Percentiles rank a stretch among this genome's conserved stretches.
These are phyloP conservation scores for Pagetopsis macropterus DNA, from an alignment of 2,797 vertebrate genomes.

Conservation along the genomic window DNA sequence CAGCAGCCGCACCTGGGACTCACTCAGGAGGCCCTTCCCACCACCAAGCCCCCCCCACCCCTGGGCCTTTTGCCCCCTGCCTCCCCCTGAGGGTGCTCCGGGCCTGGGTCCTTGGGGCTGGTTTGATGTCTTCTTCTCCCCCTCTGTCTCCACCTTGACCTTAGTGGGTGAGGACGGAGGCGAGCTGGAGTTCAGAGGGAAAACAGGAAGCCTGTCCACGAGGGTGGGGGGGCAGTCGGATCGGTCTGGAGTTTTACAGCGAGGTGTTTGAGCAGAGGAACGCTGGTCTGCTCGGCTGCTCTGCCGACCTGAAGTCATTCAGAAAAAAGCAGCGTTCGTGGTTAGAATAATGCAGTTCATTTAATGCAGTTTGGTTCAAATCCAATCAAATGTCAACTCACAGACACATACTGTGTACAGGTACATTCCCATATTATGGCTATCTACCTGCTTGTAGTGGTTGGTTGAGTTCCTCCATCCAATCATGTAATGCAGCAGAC, in stretches of 20 bases:
- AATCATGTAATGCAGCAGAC: conserved; percentile 83
- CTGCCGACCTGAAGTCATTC: conserved; percentile 74
- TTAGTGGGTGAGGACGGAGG: conserved; percentile 70
- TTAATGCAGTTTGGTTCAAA: background rate
- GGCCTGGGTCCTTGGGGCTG: conserved; percentile 51
- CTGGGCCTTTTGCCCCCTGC: conserved; percentile 64
- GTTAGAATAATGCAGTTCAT: too few relatives aligned
- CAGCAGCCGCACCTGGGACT: conserved; percentile 84
- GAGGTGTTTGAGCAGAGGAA: conserved; percentile 58
- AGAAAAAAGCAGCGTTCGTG: background rate
- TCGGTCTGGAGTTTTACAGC: conserved; percentile 72
- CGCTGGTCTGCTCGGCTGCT: conserved; percentile 69
- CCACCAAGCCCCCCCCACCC: conserved; percentile 60
- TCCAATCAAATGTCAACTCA: background rate
- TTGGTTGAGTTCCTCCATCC: conserved; percentile 88
- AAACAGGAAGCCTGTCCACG: conserved; percentile 74
- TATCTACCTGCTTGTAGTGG: conserved; percentile 84
- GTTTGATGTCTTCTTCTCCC: conserved; percentile 47
- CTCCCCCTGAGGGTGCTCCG: conserved; percentile 44
- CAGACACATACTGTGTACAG: background rate
- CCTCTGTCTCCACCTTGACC: conserved; percentile 48
- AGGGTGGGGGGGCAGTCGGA: conserved; percentile 61
- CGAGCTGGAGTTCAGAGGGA: conserved; percentile 71
- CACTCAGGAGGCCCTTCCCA: conserved; percentile 78
- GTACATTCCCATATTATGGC: background rate